Evolutionary conservation across 2,888 invertebrate genomes (phyloP).

Genomic region (Spatulosminthurus flaviceps): DNA sequence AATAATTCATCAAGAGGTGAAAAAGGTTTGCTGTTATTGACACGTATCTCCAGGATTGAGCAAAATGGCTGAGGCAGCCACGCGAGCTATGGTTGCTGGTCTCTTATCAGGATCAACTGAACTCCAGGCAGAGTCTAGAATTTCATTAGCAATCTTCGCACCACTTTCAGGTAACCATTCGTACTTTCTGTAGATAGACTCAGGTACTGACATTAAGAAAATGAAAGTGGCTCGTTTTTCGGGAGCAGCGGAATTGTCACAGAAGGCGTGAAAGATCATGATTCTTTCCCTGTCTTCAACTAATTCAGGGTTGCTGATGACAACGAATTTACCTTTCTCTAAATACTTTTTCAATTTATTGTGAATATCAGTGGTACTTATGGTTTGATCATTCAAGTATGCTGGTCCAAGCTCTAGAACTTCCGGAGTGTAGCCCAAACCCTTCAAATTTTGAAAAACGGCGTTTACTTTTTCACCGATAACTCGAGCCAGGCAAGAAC

Average conservation of each 20-base stretch:
- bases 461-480: constrained; percentile 38
- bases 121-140: constrained; percentile 51
- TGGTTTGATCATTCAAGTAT: constrained; percentile 31
- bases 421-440: neutral
- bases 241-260: constrained; percentile 56
- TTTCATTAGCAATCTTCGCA: constrained; percentile 27
- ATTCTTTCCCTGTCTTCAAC: constrained; percentile 51
- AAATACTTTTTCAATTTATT: constrained; percentile 52
- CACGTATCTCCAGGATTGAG: constrained; percentile 54
- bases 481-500: constrained; percentile 51
- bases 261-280: constrained; percentile 56
- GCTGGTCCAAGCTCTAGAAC: constrained; percentile 34
- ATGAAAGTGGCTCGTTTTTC: constrained; percentile 57
- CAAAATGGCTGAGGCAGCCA: constrained; percentile 53
- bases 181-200: constrained; percentile 14
- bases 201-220: constrained; percentile 52
- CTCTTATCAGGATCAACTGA: constrained; percentile 50
- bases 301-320: constrained; percentile 50
- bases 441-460: constrained; percentile 45
- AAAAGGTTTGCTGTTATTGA: neutral
- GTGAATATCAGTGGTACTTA: constrained; percentile 49
- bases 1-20: neutral
- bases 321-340: constrained; percentile 47
- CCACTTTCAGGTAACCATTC: constrained; percentile 48
- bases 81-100: constrained; percentile 55